These are phyloP conservation scores for Ypsolopha scabrella DNA, from an alignment of 2,888 invertebrate genomes.

Conservation along the genomic window DNA sequence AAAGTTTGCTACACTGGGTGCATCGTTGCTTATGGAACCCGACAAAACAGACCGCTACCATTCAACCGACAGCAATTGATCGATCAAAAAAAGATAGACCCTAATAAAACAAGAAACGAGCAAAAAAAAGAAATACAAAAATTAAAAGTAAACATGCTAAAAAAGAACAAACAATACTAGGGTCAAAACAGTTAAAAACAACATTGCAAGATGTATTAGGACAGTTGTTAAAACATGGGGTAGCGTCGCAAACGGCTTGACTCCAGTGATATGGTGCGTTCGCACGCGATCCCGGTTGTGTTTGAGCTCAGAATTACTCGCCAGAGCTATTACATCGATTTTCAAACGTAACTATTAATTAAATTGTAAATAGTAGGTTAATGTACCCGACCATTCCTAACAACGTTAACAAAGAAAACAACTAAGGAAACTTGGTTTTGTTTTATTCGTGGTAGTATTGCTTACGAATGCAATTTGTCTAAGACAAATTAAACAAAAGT, in stretches of 20 bases:
- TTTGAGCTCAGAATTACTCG: constrained; percentile 15
- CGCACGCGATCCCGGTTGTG: constrained; percentile 53
- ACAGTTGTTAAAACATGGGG: constrained; percentile 72
- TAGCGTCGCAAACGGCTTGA: constrained; percentile 49
- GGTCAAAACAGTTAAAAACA: constrained; percentile 67
- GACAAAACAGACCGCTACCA: not conserved
- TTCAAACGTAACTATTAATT: not conserved
- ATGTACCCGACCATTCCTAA: not conserved
- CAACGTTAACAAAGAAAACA: not conserved
- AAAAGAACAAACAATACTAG: constrained; percentile 62
- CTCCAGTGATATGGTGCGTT: constrained; percentile 50
- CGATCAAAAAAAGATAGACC: constrained; percentile 16
- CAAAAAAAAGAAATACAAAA: constrained; percentile 42
- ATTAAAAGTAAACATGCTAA: constrained; percentile 62
- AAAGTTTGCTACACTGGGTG: too few relatives aligned
- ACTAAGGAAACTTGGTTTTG: too few relatives aligned
- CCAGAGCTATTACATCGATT: constrained; percentile 2
- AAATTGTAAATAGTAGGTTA: not conserved
- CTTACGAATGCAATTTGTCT: too few relatives aligned
- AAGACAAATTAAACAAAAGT: too few relatives aligned
- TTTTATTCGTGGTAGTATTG: too few relatives aligned
- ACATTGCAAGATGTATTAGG: constrained; percentile 71
- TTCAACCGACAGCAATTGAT: not conserved
- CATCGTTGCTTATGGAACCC: too few relatives aligned
- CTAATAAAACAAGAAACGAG: constrained; percentile 20